Conservation (phyloP, 2,888 invertebrate genomes). For the Stratiomys singularior region DNA sequence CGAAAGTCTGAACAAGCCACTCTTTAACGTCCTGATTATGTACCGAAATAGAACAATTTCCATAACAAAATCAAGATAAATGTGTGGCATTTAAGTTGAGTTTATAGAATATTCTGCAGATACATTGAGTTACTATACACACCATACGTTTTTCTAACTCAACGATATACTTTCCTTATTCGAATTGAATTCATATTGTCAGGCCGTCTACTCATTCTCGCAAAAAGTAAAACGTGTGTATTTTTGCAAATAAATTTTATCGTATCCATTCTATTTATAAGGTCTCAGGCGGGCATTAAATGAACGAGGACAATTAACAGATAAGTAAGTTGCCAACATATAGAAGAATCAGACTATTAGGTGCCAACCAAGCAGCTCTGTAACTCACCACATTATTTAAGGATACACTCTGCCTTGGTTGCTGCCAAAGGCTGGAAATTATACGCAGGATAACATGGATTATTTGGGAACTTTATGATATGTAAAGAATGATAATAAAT, state of each 20-base stretch:
- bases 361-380: background rate
- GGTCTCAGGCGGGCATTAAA: background rate
- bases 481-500: too few relatives aligned
- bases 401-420: too few relatives aligned
- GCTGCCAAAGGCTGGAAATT: too few relatives aligned
- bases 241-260: background rate
- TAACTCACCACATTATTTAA: background rate
- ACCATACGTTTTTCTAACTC: background rate
- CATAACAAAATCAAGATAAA: background rate
- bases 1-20: background rate
- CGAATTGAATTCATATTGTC: too few relatives aligned
- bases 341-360: background rate
- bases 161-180: too few relatives aligned
- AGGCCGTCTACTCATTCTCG: background rate
- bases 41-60: background rate
- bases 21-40: background rate
- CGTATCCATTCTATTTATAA: background rate
- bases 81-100: background rate
- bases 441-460: too few relatives aligned
- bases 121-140: background rate
- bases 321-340: background rate
- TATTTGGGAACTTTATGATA: too few relatives aligned
- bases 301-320: background rate
- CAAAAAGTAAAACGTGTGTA: background rate
- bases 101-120: background rate